These are phyloP conservation scores for Unio pictorum DNA, from an alignment of 2,888 invertebrate genomes.

Conservation along the genomic window DNA sequence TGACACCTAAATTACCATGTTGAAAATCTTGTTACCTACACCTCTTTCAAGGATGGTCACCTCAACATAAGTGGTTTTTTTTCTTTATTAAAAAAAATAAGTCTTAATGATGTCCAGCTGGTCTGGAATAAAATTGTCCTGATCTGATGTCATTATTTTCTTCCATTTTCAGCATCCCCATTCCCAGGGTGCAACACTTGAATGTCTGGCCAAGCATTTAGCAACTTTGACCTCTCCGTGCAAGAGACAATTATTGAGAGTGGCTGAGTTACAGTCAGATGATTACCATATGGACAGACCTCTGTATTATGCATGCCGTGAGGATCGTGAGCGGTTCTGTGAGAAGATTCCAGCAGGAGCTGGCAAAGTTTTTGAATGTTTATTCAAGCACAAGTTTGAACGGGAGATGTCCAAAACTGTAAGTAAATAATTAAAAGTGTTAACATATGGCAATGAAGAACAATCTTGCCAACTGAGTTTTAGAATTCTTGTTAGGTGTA, in stretches of 20 bases:
- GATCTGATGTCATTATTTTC: neutral
- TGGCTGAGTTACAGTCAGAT: conserved; percentile 92
- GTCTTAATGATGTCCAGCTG: too few species aligned
- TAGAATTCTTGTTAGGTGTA: too few species aligned
- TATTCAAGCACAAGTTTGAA: conserved; percentile 86
- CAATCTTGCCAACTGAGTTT: too few species aligned
- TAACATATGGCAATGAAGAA: neutral
- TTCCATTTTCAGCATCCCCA: conserved; percentile 63
- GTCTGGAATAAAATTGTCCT: too few species aligned
- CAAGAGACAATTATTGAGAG: conserved; percentile 83
- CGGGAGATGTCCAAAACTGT: conserved; percentile 75
- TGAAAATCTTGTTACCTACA: too few species aligned
- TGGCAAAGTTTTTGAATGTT: conserved; percentile 89
- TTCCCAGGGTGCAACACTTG: conserved; percentile 86
- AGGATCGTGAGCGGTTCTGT: conserved; percentile 84
- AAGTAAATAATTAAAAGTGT: conserved; percentile 11
- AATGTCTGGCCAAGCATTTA: conserved; percentile 83
- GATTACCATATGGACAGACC: conserved; percentile 90
- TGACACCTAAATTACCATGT: too few species aligned
- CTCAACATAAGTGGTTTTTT: too few species aligned
- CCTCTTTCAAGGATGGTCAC: too few species aligned
- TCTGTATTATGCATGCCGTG: conserved; percentile 89
- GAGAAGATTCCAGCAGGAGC: conserved; percentile 83
- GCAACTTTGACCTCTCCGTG: conserved; percentile 78
- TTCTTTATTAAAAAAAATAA: too few species aligned